phyloP scores from a whole-genome alignment of 1,140 invertebrate species.

The Asobara japonica region DNA sequence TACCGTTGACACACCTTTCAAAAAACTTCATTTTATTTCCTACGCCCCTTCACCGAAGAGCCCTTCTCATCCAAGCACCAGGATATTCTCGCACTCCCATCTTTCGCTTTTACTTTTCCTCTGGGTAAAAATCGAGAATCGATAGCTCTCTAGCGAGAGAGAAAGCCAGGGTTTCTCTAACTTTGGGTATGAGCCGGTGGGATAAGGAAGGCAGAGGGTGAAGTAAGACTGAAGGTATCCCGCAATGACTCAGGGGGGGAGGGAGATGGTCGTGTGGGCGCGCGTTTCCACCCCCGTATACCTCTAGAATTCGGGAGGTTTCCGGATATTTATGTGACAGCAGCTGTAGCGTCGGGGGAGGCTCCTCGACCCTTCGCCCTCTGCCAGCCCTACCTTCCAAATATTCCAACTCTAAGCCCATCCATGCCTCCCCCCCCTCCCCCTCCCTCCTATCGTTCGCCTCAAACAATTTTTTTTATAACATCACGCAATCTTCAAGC shows the following conservation, averaged over 20 bases:
- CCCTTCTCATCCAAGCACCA: neutral
- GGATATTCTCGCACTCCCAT: constrained; percentile 47
- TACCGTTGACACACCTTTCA: constrained; percentile 11
- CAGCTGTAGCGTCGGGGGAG: constrained; percentile 40
- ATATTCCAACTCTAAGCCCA: constrained; percentile 25
- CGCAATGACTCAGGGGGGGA: constrained; percentile 5
- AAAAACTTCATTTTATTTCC: constrained; percentile 1
- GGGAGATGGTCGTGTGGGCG: constrained; percentile 13
- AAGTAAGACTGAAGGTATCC: constrained; percentile 15
- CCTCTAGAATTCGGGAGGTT: constrained; percentile 42
- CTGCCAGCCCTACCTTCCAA: neutral
- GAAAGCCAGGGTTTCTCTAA: constrained; percentile 39
- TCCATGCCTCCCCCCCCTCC: neutral
- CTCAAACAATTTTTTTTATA: constrained; percentile 26
- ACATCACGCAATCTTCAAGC: constrained; percentile 12
- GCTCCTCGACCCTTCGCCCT: constrained; percentile 28
- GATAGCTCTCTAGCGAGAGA: constrained; percentile 29
- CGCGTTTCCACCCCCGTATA: constrained; percentile 18
- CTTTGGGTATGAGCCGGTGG: constrained; percentile 21
- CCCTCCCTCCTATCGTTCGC: neutral
- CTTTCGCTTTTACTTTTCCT: constrained; percentile 37
- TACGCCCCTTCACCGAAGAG: neutral
- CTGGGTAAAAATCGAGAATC: constrained; percentile 44
- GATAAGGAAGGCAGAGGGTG: neutral
- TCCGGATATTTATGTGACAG: constrained; percentile 47